Percentiles rank a stretch among this genome's conserved stretches.
Conservation (phyloP, 2,888 invertebrate genomes). For the Lumbricus terrestris region DNA sequence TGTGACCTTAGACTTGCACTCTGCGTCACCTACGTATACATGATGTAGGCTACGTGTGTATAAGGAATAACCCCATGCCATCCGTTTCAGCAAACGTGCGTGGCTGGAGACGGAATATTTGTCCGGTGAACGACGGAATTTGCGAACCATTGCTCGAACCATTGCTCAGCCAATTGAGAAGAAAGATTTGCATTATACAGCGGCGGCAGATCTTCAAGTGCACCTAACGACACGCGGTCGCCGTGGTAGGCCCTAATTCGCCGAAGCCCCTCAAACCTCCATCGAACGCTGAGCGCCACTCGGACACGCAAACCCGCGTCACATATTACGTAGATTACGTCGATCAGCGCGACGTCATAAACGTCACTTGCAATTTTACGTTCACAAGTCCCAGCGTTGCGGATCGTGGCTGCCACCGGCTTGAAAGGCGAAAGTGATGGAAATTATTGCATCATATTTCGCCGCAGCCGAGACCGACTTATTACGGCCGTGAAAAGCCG, state of each 20-base stretch:
- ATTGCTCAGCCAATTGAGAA: background rate
- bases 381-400: background rate
- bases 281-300: background rate
- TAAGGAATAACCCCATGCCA: too few species aligned
- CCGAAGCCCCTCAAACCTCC: background rate
- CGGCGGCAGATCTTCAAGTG: background rate
- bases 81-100: background rate
- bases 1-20: too few species aligned
- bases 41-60: background rate
- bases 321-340: background rate
- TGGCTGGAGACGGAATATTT: background rate
- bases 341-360: background rate
- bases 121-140: background rate
- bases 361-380: background rate
- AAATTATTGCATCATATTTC: conserved; percentile 3
- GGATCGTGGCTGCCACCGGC: background rate
- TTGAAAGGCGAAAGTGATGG: background rate
- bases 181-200: background rate
- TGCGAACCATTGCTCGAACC: background rate
- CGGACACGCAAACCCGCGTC: background rate
- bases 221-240: background rate
- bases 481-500: background rate
- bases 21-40: background rate
- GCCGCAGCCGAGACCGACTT: background rate
- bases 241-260: background rate